A percentile compares a stretch with the other conserved stretches of the same genome.
These are phyloP conservation scores for Zoanthus gigantus DNA, from an alignment of 92 coral and sea anemone species.

Conservation along the genomic window DNA sequence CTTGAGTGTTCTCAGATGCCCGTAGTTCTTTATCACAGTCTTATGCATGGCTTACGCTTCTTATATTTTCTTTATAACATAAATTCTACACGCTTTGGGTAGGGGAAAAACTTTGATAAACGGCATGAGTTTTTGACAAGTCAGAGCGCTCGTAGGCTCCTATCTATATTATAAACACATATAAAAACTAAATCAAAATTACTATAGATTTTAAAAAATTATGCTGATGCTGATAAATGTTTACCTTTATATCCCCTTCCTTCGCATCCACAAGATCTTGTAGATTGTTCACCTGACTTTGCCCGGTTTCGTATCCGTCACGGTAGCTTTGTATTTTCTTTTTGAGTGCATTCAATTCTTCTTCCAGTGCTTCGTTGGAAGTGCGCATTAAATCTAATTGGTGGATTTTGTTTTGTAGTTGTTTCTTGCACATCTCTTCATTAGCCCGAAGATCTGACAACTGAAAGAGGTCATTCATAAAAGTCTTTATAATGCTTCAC, in stretches of 20 bases:
- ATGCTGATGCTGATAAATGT: not conserved
- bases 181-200: no score
- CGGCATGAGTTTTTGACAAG: no score
- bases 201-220: no score
- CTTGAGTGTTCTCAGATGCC: no score
- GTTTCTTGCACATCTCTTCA: slow-evolving; percentile 77
- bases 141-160: no score
- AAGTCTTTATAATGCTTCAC: no score
- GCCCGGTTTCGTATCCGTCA: slow-evolving; percentile 89
- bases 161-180: no score
- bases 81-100: no score
- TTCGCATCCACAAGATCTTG: slow-evolving; percentile 75
- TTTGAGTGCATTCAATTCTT: slow-evolving; percentile 80
- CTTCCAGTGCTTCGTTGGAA: slow-evolving; percentile 77
- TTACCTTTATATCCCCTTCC: slow-evolving; percentile 69
- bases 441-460: slow-evolving; percentile 69
- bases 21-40: no score
- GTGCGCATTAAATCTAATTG: slow-evolving; percentile 82
- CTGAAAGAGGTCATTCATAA: not conserved
- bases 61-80: no score
- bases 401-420: slow-evolving; percentile 75
- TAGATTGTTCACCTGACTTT: slow-evolving; percentile 74
- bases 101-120: no score
- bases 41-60: no score
- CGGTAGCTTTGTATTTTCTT: slow-evolving; percentile 75